Conservation (phyloP, 2,797 vertebrate genomes). For the Rhinogobio ventralis region DNA sequence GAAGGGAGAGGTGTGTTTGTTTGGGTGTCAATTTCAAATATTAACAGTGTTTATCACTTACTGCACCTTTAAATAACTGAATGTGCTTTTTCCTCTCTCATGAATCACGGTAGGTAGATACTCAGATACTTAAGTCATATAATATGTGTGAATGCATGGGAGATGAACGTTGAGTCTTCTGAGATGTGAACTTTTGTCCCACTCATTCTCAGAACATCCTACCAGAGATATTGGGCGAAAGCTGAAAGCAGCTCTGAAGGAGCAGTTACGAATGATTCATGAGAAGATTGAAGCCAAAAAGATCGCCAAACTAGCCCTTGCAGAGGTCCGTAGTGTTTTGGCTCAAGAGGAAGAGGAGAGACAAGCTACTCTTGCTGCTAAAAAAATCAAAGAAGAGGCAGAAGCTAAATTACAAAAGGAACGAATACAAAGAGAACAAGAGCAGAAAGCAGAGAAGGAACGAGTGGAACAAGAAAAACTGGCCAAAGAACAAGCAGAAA, state of each 20-base stretch:
- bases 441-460: constrained; percentile 59
- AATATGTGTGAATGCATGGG: constrained; percentile 29
- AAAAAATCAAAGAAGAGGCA: constrained; percentile 61
- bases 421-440: constrained; percentile 45
- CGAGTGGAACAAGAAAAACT: constrained; percentile 26
- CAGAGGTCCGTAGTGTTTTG: constrained; percentile 79
- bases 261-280: constrained; percentile 83
- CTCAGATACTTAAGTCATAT: neutral
- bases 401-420: constrained; percentile 46
- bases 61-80: neutral
- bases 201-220: constrained; percentile 61
- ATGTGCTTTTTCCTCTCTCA: neutral
- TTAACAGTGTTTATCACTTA: neutral
- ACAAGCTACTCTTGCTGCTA: constrained; percentile 60
- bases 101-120: neutral
- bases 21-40: neutral
- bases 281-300: constrained; percentile 84
- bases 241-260: constrained; percentile 83
- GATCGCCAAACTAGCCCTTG: constrained; percentile 79
- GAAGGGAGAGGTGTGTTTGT: neutral
- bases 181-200: constrained; percentile 19
- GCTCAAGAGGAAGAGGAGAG: constrained; percentile 75
- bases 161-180: neutral
- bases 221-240: constrained; percentile 65
- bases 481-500: constrained; percentile 29